Evolutionary conservation across 2,888 invertebrate genomes (phyloP).

Genomic region (Herminia tarsipennalis): DNA sequence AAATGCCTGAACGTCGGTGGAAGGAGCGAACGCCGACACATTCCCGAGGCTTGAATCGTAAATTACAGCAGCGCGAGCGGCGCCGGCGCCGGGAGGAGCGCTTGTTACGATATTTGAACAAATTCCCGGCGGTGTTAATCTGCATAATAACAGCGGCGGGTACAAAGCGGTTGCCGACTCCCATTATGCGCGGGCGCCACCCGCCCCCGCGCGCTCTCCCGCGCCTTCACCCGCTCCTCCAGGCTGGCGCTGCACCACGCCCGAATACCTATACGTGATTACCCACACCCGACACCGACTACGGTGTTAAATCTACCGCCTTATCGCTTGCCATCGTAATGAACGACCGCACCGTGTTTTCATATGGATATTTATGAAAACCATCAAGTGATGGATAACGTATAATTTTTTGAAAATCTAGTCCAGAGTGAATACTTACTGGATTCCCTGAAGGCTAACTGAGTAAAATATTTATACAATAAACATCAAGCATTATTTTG

Average conservation of each 20-base stretch:
- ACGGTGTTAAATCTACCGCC: constrained; percentile 59
- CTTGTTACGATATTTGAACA: constrained; percentile 86
- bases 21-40: constrained; percentile 75
- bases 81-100: constrained; percentile 82
- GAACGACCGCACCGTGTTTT: constrained; percentile 53
- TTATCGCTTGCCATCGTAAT: constrained; percentile 67
- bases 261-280: constrained; percentile 46
- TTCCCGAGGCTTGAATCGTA: constrained; percentile 78
- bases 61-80: constrained; percentile 76
- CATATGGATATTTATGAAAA: constrained; percentile 52
- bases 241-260: constrained; percentile 34
- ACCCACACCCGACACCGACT: constrained; percentile 40
- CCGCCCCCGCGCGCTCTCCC: constrained; percentile 54
- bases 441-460: too few relatives aligned
- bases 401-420: constrained; percentile 35
- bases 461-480: too few relatives aligned
- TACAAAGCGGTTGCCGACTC: constrained; percentile 82
- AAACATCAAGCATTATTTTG: too few relatives aligned
- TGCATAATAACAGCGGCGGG: constrained; percentile 84
- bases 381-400: constrained; percentile 38
- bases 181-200: constrained; percentile 83
- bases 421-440: constrained; percentile 15
- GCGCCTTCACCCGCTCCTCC: constrained; percentile 38
- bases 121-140: constrained; percentile 86
- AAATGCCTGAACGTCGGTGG: constrained; percentile 60